These are phyloP conservation scores for Pantherophis guttatus DNA, from an alignment of 2,113 vertebrate species.

Conservation along the genomic window DNA sequence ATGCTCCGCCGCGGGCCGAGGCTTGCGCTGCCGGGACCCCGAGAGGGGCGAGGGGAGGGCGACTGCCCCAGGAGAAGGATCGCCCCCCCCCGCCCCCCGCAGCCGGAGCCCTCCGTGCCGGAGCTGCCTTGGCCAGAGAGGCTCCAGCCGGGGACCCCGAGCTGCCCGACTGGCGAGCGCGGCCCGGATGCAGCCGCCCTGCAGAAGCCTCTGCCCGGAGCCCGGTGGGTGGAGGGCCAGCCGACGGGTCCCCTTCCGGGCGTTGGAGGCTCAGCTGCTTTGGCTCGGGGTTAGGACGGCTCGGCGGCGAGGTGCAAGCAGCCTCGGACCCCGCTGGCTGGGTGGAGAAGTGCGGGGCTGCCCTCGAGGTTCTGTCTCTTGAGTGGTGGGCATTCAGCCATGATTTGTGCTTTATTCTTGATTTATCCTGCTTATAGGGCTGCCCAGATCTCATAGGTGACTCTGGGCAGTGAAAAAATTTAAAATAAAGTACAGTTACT, in stretches of 20 bases:
- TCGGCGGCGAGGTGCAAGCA: neutral
- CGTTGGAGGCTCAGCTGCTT: neutral
- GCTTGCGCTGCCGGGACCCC: neutral
- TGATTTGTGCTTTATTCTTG: neutral
- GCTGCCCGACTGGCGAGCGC: neutral
- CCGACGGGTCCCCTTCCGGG: neutral
- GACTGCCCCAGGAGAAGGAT: conserved; percentile 26
- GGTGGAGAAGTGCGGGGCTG: neutral
- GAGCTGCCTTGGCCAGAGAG: conserved; percentile 68
- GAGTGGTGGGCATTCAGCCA: neutral
- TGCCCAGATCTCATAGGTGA: neutral
- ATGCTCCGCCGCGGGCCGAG: neutral
- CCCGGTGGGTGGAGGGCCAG: neutral
- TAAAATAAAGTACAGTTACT: neutral
- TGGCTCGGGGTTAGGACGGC: neutral
- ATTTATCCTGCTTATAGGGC: neutral
- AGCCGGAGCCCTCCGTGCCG: conserved; percentile 36
- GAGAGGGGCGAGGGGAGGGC: too few species aligned
- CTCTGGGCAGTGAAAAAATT: neutral
- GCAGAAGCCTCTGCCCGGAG: neutral
- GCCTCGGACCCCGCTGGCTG: neutral
- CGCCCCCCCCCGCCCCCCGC: too few species aligned
- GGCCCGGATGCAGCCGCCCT: neutral
- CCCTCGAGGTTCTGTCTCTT: neutral
- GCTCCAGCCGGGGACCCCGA: neutral